A percentile compares a stretch with the other conserved stretches of the same genome.
Conservation (phyloP, 2,888 invertebrate species). For the Tricholauxania praeusta region DNA sequence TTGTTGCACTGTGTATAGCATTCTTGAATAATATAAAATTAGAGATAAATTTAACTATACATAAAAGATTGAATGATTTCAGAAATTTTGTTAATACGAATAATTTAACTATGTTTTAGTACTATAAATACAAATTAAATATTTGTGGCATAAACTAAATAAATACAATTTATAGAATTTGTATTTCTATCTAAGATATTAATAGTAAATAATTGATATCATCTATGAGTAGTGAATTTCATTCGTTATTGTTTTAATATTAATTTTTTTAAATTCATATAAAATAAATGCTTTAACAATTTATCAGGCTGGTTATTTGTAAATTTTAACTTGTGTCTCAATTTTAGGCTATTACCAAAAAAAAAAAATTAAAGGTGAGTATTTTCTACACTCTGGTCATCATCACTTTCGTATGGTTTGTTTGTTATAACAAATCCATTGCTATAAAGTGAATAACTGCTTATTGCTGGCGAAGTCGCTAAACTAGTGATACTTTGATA, state of each 20-base stretch:
- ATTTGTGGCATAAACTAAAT: constrained; percentile 8
- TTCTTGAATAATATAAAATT: background rate
- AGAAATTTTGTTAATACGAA: constrained; percentile 10
- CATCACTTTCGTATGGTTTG: constrained; percentile 53
- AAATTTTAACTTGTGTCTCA: constrained; percentile 16
- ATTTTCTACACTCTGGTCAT: constrained; percentile 65
- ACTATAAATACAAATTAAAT: too few relatives aligned
- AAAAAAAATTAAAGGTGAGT: constrained; percentile 58
- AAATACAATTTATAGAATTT: constrained; percentile 19
- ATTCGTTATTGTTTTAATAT: background rate
- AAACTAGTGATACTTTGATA: constrained; percentile 69
- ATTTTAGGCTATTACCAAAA: background rate
- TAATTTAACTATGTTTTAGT: too few relatives aligned
- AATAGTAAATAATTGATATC: background rate
- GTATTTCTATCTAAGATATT: background rate
- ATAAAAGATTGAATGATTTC: background rate
- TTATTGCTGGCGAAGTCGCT: constrained; percentile 67
- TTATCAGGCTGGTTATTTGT: constrained; percentile 37
- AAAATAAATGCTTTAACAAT: constrained; percentile 29
- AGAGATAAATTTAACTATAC: background rate
- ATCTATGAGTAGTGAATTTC: constrained; percentile 11
- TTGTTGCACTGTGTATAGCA: too few relatives aligned
- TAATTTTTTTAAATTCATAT: constrained; percentile 1
- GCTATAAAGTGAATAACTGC: constrained; percentile 66
- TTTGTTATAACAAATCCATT: constrained; percentile 63